These are phyloP conservation scores for Acromyrmex charruanus DNA, from an alignment of 1,140 invertebrate genomes.

Conservation along the genomic window DNA sequence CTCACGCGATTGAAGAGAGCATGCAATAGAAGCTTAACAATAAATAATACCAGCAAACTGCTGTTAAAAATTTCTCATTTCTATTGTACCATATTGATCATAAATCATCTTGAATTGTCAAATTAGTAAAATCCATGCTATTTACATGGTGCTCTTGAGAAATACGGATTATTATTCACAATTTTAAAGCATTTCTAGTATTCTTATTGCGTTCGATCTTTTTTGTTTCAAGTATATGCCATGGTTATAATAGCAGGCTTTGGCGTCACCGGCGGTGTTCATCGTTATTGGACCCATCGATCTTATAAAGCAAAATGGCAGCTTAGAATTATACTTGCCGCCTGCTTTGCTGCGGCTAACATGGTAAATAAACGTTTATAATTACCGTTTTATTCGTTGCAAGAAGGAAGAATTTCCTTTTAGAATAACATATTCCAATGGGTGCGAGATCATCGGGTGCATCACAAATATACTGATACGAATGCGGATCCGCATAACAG, in stretches of 20 bases:
- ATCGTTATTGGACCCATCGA: conserved; percentile 94
- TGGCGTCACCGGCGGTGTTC: conserved; percentile 93
- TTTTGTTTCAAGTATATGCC: conserved; percentile 80
- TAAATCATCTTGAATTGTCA: no score
- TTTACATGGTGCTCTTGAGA: no score
- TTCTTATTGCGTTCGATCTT: not conserved
- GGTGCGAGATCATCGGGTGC: conserved; percentile 94
- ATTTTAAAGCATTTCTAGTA: no score
- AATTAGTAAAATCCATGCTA: no score
- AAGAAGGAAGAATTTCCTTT: conserved; percentile 24
- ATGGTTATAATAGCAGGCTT: conserved; percentile 87
- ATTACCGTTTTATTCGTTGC: not conserved
- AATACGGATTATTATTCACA: no score
- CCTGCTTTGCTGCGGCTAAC: conserved; percentile 90
- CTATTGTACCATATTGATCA: not conserved
- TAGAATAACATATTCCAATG: conserved; percentile 90
- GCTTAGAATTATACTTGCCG: conserved; percentile 90
- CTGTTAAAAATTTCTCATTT: not conserved
- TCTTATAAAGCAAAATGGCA: conserved; percentile 93
- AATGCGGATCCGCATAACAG: conserved; percentile 96
- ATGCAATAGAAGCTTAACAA: not conserved
- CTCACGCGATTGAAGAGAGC: not conserved
- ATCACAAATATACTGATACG: conserved; percentile 96
- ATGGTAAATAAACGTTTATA: conserved; percentile 87
- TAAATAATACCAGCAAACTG: not conserved